Evolutionary conservation across 2,888 invertebrate species (phyloP).

Genomic region (Sepioteuthis lessoniana): DNA sequence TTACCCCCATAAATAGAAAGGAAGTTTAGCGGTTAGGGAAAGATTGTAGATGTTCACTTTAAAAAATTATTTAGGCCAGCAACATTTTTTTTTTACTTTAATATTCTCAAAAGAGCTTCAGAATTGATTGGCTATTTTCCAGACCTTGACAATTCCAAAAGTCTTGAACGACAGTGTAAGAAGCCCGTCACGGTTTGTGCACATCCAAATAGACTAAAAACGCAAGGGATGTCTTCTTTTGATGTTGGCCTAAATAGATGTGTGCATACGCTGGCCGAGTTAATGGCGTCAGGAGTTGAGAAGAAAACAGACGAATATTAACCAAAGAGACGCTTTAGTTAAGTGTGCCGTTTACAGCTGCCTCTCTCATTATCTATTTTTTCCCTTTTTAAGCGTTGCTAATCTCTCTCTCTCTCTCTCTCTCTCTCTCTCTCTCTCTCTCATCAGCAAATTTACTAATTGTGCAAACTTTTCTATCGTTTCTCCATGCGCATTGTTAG

Average conservation of each 20-base stretch:
- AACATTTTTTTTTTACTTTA: background rate
- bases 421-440: background rate
- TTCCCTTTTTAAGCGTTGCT: no score
- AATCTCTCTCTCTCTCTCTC: background rate
- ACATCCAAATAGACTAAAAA: background rate
- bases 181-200: background rate
- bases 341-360: background rate
- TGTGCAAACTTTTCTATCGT: no score
- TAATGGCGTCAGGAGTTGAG: background rate
- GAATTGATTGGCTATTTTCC: background rate
- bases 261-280: background rate
- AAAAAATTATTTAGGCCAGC: background rate
- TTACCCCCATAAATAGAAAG: no score
- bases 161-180: background rate
- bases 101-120: background rate
- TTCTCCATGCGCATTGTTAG: no score
- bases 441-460: no score
- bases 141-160: background rate
- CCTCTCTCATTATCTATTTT: background rate
- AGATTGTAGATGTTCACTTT: background rate
- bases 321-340: background rate
- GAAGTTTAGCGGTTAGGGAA: no score
- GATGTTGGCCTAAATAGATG: background rate
- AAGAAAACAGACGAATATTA: background rate
- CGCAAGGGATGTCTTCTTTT: background rate